phyloP scores from a whole-genome alignment of 2,888 invertebrate species.

The Chloroclysta siterata region DNA sequence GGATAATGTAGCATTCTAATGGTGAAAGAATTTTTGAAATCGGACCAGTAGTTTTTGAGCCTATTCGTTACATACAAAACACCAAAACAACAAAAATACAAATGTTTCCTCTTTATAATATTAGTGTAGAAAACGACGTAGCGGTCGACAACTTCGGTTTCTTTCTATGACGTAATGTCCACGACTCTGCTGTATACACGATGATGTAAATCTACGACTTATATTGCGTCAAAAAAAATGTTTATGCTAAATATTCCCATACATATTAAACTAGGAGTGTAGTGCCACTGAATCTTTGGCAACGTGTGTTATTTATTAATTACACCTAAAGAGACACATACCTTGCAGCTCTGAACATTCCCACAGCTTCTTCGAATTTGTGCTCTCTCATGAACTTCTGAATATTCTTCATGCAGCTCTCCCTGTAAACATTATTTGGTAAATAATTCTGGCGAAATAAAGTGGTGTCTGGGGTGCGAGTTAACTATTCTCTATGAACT shows the following conservation, averaged over 20 bases:
- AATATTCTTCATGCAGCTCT: conserved; percentile 94
- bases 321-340: conserved; percentile 51
- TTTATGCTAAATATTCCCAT: background rate
- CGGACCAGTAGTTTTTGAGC: too few relatives aligned
- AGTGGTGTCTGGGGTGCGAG: conserved; percentile 6
- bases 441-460: conserved; percentile 17
- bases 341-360: conserved; percentile 92
- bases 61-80: too few relatives aligned
- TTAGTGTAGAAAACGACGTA: too few relatives aligned
- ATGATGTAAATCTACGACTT: background rate
- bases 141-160: background rate
- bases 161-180: too few relatives aligned
- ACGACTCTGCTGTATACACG: too few relatives aligned
- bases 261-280: background rate
- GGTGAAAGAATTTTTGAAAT: too few relatives aligned
- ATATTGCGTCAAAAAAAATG: background rate
- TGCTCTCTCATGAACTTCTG: conserved; percentile 90
- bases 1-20: too few relatives aligned
- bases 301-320: background rate
- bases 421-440: conserved; percentile 66
- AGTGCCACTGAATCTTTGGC: background rate
- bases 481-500: conserved; percentile 4
- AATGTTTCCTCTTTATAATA: too few relatives aligned
- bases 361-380: conserved; percentile 91
- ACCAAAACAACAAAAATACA: too few relatives aligned